Evolutionary conservation across 2,113 vertebrate genomes (phyloP), one percentile per base, ranked within the genome.

Genomic region (Bujurquina vittata): DNA sequence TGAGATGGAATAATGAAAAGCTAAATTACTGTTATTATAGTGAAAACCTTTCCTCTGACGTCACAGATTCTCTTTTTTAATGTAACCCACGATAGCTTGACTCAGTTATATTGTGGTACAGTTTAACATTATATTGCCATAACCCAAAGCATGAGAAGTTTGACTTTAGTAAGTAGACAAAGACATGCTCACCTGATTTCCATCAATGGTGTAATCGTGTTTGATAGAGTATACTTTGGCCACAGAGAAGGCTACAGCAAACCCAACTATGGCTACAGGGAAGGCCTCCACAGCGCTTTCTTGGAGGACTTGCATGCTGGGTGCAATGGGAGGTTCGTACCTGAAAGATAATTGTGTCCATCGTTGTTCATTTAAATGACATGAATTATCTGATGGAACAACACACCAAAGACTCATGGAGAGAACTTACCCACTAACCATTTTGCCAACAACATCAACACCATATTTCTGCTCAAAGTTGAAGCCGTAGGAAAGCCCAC

Each of bases 151-250:
- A 83, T 7, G 31, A 79, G 37, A 46, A 58, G 5, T 56, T 2
- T 5, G 11, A 4, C 3, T 40, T 3, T 54, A 88, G 81, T 84
- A 56, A 84, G n/a, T n/a, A 3, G 2, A 33, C 35, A 57, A 8
- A 11, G 18, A 67, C 7, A 15, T 22, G 62, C 90, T 93, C 85
- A 97, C 97, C 96, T 98, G 97, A 80, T 97, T 99, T 29, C 96
- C 96, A 22, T 98, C 95, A n/a, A 99, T 89, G 1, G 91, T 72
- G 58, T 99, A 98, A 91, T 98, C 97, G 0, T 98, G 95, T 89
- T 98, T 98, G 83, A 97, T 93, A 35, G 98, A 94, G 89, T 98
- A 98, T 54, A 99, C 96, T 57, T 97, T 98, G 76, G 97, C 97
- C 43, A 99, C 97, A 0, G 98, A 97, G 91, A 96, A 99, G 31